Base-by-base conservation (phyloP, 2,113 vertebrate species). In the Dicaeum eximium region DNA sequence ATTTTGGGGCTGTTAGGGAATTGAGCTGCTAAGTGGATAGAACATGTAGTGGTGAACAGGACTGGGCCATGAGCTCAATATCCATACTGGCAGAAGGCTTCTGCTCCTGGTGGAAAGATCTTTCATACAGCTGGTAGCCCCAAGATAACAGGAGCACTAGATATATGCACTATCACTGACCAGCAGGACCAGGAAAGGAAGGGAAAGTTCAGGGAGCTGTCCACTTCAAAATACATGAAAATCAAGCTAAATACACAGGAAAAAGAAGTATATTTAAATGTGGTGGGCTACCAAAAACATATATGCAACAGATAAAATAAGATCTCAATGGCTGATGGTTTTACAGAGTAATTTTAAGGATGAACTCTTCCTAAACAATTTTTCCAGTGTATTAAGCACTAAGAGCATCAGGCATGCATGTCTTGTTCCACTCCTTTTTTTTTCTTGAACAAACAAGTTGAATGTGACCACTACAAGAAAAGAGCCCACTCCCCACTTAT, bases 371-470 rank as follows among this genome's bases (percentile, higher is more conserved):
- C 88, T 91, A 95, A 96, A 92, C 93, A 96, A 91, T 96, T 96
- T 97, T 97, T 95, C 96, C 95, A 96, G 91, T 79, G 77, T 97
- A 87, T 96, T 96, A 97, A 81, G 78, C 93, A 95, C 95, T 87
- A 96, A 97, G 86, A 96, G 93, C 92, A 96, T 96, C 96, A 97
- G 92, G 88, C 95, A 96, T 96, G 96, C 95, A 87, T 96, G 93
- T 95, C 96, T 95, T 96, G 93, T 96, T 95, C 65, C 50, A 85
- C 77, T 85, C 58, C 38, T 84, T 90, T 86, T 92, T 93, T 87
- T 90, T 94, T 37, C 79, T 92, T 94, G 90, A 96, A 96, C 90
- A 94, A 95, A 92, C 93, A 96, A 88, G 94, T 94, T 92, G 95
- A 96, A 95, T 95, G 95, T 95, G 94, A n/a, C 82, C 92, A 95